Base-by-base conservation (phyloP, 1,140 invertebrate species). In the Drosophila elegans region DNA sequence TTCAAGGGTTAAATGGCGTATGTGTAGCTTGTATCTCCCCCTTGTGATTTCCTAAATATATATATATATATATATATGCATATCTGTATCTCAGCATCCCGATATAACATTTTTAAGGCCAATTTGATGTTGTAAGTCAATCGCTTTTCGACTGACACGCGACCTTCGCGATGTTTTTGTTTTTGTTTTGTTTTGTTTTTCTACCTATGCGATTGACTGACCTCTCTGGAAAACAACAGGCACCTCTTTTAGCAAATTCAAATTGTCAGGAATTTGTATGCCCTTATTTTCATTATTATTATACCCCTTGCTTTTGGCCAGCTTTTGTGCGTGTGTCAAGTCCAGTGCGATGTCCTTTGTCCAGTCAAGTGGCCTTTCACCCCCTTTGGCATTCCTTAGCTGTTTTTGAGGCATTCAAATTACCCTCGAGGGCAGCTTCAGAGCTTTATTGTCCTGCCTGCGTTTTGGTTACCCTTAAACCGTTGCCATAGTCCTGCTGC, bases 261-360 rank as follows among this genome's bases (percentile, higher is more conserved):
- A 56, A 51, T 21, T 3, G 5, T 7, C 3, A 5, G 52, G n/a
- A 48, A 13, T 16, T 5, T 21, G 16, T 21, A 21, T 21, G 16
- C 16, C 16, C 16, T 21, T 21, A 21, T 21, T 21, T 21, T 21
- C 1, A 21, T 21, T 21, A 21, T 13, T 10, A 1, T 13, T 4
- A 3, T 45, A 1, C 12, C 13, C 16, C 52, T 29, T 34, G 39
- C 57, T 56, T 41, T 57, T 57, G 51, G 32, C 10, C 13, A 36
- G 42, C 67, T 49, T 88, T 88, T 89, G 83, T 86, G 83, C 84
- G 79, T 88, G 69, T 82, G 83, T 86, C 83, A 86, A 86, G 84
- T 86, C 75, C 83, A 86, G 83, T 83, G 48, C 62, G 48, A 61
- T 77, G 56, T 60, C 79, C 67, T 88, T 88, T 88, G 83, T 88